phyloP scores from a whole-genome alignment of 2,797 vertebrate genomes.

The Myoxocephalus aenaeus region DNA sequence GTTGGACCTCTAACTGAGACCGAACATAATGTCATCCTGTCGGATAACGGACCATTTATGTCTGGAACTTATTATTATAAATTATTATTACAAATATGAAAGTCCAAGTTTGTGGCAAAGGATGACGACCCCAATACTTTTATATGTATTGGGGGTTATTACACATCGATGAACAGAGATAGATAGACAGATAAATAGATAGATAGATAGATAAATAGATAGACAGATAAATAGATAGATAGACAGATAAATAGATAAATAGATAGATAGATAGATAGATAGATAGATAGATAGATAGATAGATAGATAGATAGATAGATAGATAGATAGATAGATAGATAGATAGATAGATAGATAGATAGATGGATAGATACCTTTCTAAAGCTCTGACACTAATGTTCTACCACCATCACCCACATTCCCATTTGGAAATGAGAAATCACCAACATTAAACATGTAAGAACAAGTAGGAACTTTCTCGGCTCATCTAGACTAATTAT shows the following conservation, averaged over 20 bases:
- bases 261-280: too few species aligned
- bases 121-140: neutral
- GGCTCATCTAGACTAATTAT: constrained; percentile 84
- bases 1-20: neutral
- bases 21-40: neutral
- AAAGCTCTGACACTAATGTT: constrained; percentile 51
- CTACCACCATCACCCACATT: constrained; percentile 52
- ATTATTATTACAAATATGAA: too few species aligned
- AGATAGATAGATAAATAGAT: too few species aligned
- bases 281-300: constrained; percentile 2
- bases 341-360: constrained; percentile 20
- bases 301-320: constrained; percentile 15
- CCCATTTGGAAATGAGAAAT: constrained; percentile 83
- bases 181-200: constrained; percentile 17
- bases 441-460: constrained; percentile 85
- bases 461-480: constrained; percentile 83
- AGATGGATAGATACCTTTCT: constrained; percentile 43
- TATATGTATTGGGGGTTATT: neutral
- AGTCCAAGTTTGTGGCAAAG: neutral
- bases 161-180: neutral
- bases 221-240: neutral
- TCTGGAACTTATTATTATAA: too few species aligned
- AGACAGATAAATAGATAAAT: constrained; percentile 21
- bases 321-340: neutral
- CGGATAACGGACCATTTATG: neutral